Evolutionary conservation across 2,888 invertebrate species (phyloP).

Genomic region (Sinhomidia bicolor): DNA sequence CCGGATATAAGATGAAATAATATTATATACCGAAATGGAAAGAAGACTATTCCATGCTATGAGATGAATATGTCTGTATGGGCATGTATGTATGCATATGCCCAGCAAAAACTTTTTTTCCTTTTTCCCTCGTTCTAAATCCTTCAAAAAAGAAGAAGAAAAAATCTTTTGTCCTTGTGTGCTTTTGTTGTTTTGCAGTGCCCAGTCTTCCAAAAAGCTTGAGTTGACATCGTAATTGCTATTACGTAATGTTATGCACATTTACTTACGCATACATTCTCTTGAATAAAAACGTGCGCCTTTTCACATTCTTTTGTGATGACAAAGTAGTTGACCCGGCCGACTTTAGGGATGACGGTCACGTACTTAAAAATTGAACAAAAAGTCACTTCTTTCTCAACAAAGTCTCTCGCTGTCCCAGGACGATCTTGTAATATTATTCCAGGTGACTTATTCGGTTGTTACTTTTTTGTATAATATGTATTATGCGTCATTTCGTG

Average conservation of each 20-base stretch:
- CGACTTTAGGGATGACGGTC: no score
- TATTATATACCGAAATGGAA: not conserved
- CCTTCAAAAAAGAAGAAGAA: not conserved
- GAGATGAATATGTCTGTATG: no score
- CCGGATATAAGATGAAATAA: constrained; percentile 13
- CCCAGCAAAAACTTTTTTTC: not conserved
- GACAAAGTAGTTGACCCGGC: no score
- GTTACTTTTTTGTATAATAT: not conserved
- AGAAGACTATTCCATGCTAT: not conserved
- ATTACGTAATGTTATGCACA: not conserved
- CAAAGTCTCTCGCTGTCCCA: not conserved
- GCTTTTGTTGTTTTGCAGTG: constrained; percentile 9
- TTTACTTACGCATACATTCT: not conserved
- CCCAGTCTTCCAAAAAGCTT: not conserved
- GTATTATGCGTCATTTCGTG: no score
- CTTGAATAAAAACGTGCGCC: not conserved
- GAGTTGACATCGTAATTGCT: not conserved
- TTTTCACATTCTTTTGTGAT: no score
- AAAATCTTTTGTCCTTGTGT: constrained; percentile 19
- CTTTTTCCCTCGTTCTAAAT: not conserved
- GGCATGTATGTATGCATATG: no score
- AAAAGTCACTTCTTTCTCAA: not conserved
- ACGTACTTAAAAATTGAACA: not conserved
- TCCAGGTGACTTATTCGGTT: not conserved
- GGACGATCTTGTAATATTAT: not conserved